These are phyloP conservation scores for Didymodactylos carnosus DNA, from an alignment of 2,888 invertebrate genomes.

Conservation along the genomic window DNA sequence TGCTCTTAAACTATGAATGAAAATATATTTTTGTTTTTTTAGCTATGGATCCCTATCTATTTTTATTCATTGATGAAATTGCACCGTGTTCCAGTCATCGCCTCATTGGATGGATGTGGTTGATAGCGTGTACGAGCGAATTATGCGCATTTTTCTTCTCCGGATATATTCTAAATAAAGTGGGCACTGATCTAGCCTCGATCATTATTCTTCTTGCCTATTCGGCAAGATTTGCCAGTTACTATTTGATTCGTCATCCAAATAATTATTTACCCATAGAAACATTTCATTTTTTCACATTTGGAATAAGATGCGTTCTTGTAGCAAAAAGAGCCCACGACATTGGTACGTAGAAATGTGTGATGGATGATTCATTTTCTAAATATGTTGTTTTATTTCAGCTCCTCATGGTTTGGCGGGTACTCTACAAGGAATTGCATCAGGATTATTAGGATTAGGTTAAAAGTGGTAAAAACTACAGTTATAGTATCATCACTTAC, in stretches of 20 bases:
- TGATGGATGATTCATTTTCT: neutral
- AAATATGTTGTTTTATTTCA: neutral
- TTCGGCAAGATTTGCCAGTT: neutral
- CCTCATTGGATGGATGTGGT: neutral
- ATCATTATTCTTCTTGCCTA: neutral
- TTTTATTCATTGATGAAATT: neutral
- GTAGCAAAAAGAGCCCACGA: neutral
- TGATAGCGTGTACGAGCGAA: neutral
- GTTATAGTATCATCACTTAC: too few relatives aligned
- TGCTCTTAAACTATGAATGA: too few relatives aligned
- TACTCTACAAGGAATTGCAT: neutral
- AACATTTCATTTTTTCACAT: neutral
- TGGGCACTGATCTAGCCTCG: neutral
- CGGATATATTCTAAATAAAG: neutral
- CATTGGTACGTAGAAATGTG: neutral
- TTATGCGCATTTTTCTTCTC: neutral
- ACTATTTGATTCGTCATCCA: neutral
- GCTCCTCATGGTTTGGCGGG: neutral
- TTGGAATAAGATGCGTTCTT: neutral
- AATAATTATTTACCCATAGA: neutral
- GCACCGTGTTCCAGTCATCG: neutral
- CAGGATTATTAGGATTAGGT: neutral
- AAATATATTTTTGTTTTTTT: neutral
- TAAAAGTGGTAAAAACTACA: too few relatives aligned
- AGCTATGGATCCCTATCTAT: neutral